Base-by-base conservation (phyloP, 2,797 vertebrate genomes). In the Eospalax fontanierii region DNA sequence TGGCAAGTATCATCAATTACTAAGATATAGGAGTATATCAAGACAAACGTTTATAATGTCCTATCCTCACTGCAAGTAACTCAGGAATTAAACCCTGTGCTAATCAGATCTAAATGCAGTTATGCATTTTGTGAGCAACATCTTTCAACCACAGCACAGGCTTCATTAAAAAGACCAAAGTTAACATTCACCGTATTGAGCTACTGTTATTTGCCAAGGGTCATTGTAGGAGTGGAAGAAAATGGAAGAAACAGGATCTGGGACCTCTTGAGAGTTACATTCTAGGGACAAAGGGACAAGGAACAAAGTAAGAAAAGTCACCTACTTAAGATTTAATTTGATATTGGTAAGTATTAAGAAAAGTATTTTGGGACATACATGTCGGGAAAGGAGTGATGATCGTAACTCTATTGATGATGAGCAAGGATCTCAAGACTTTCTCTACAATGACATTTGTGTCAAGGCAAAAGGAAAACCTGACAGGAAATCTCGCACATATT, bases 161-260 rank as follows among this genome's bases (percentile, higher is more conserved):
- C 28, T 81, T 94, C 40, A 91, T 61, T 61, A 30, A 70, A 84
- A 92, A 81, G 10, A 24, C 46, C 8, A 70, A 86, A 82, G 19
- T 50, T 7, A 65, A 22, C 15, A 8, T 79, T 86, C 14, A 54
- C 18, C 10, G 50, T 59, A 81, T 28, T 78, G 68, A 71, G 26
- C 26, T 87, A 71, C 59, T 68, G n/a, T 19, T 46, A 28, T 33
- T 84, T 78, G 2, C 26, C 4, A 26, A 43, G 57, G 59, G 43
- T 6, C 40, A 26, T 79, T 89, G 14, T 84, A 46, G 21, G 9
- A 46, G 2, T 33, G 82, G 26, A 38, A 74, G 22, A 71, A 73
- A 68, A 3, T 71, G 33, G 80, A 66, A 21, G 18, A 91, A 76
- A 73, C 46, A 30, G 43, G 28, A 63, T 74, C 2, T 65, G 14